Evolutionary conservation across 2,888 invertebrate genomes (phyloP), one percentile per base, ranked within the genome.

Genomic region (Euplagia quadripunctaria): DNA sequence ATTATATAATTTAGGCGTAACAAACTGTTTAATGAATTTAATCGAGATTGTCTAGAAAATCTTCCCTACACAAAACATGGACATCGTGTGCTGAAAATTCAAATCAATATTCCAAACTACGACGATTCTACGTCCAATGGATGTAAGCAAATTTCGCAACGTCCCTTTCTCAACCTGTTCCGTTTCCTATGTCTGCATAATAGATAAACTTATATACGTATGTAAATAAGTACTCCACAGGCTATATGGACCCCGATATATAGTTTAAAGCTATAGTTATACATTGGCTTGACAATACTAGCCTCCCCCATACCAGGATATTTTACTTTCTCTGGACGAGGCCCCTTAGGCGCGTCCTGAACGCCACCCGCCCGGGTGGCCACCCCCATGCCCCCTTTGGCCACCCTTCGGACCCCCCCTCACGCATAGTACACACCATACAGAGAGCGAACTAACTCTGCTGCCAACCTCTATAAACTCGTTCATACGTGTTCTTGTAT

Each of bases 241-340:
- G 85, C 90, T 91, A 91, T 92, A 94, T 89, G 91, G 89, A 89
- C 90, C 88, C 89, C 92, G 87, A 94, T 94, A 94, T 94, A 94
- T 95, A 95, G 95, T 95, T 95, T 94, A 95, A 96, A 95, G 93
- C 94, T 95, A 94, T 95, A 94, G 90, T 87, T 95, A 94, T 94
- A 94, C 90, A 93, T 93, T 87, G 92, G 90, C 93, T 95, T 96
- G 95, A 96, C 95, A 96, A 95, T 96, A 94, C 94, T 95, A 94
- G 95, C 94, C 94, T 91, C 94, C 95, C 94, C 91, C 94, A 94
- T 90, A 93, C 94, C 94, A 94, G 95, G 94, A 94, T 94, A 95
- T 94, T 95, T 94, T 94, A 94, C 95, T 96, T 95, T 96, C 94
- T 94, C 95, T 95, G 95, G 95, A 94, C 95, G 94, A 90, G 92